phyloP scores from a whole-genome alignment of 1,140 invertebrate species.

The Drosophila trapezifrons region DNA sequence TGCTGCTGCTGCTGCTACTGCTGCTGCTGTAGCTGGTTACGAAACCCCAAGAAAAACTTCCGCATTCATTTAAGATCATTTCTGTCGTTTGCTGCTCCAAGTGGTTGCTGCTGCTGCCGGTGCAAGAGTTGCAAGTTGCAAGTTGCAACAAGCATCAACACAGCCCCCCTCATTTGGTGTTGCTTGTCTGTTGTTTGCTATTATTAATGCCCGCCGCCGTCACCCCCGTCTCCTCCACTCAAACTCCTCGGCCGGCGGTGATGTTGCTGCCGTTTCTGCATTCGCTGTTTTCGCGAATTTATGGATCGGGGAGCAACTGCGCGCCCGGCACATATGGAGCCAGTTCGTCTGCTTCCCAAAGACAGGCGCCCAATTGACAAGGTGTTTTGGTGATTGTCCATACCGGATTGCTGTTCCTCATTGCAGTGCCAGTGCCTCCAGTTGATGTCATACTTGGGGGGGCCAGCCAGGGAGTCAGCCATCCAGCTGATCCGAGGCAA shows the following conservation, averaged over 20 bases:
- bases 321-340: slow-evolving; percentile 62
- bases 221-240: slow-evolving; percentile 18
- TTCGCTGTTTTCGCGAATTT: slow-evolving; percentile 67
- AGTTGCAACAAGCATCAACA: slow-evolving; percentile 61
- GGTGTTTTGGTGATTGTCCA: slow-evolving; percentile 55
- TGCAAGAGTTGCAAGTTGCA: slow-evolving; percentile 64
- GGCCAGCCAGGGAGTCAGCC: slow-evolving; percentile 1
- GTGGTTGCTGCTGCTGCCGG: slow-evolving; percentile 65
- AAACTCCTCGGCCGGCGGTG: slow-evolving; percentile 23
- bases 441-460: slow-evolving; percentile 39
- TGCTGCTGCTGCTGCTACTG: slow-evolving; percentile 20
- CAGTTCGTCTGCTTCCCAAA: slow-evolving; percentile 58
- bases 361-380: slow-evolving; percentile 65
- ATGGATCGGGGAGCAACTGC: slow-evolving; percentile 67
- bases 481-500: slow-evolving; percentile 20
- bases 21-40: slow-evolving; percentile 77
- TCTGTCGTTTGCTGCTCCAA: slow-evolving; percentile 80
- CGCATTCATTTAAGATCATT: slow-evolving; percentile 84
- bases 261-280: slow-evolving; percentile 41
- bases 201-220: slow-evolving; percentile 72
- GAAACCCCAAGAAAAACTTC: slow-evolving; percentile 84
- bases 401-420: slow-evolving; percentile 47
- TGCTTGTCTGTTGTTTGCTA: slow-evolving; percentile 73
- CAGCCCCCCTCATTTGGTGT: slow-evolving; percentile 75
- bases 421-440: slow-evolving; percentile 21